Conservation (phyloP, 2,888 invertebrate genomes). For the Notocelia uddmanniana region DNA sequence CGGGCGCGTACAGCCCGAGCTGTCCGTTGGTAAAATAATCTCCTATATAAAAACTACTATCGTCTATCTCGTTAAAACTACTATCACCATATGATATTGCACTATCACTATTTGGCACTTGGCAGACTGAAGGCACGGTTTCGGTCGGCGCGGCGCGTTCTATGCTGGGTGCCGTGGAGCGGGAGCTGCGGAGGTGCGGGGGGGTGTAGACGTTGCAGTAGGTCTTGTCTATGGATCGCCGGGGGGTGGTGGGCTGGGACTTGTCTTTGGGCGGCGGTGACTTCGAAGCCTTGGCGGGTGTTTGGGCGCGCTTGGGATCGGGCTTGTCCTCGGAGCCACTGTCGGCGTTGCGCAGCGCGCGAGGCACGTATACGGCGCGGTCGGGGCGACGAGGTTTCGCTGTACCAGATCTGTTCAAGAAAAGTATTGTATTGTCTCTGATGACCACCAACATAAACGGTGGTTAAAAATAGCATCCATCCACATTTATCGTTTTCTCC, state of each 20-base stretch:
- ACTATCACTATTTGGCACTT: conserved; percentile 85
- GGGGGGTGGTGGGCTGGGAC: conserved; percentile 72
- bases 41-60: conserved; percentile 82
- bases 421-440: conserved; percentile 5
- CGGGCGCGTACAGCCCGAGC: conserved; percentile 76
- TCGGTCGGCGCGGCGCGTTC: conserved; percentile 65
- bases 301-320: conserved; percentile 60
- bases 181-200: conserved; percentile 77
- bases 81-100: conserved; percentile 81
- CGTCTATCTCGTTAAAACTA: conserved; percentile 76
- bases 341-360: conserved; percentile 86
- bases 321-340: conserved; percentile 58
- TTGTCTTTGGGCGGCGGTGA: conserved; percentile 74
- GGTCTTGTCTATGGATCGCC: conserved; percentile 73
- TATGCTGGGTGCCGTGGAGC: conserved; percentile 70
- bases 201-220: conserved; percentile 84
- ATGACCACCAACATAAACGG: not conserved
- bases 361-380: conserved; percentile 92
- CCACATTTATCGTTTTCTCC: too few relatives aligned
- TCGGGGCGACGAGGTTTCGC: conserved; percentile 88
- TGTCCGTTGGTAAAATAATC: conserved; percentile 82
- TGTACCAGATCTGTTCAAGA: conserved; percentile 70
- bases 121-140: conserved; percentile 77
- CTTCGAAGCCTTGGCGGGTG: conserved; percentile 70
- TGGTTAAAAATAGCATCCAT: not conserved